A percentile compares a stretch with the other conserved stretches of the same genome.
These are phyloP conservation scores for Cabera pusaria DNA, from an alignment of 2,888 invertebrate genomes.

Conservation along the genomic window DNA sequence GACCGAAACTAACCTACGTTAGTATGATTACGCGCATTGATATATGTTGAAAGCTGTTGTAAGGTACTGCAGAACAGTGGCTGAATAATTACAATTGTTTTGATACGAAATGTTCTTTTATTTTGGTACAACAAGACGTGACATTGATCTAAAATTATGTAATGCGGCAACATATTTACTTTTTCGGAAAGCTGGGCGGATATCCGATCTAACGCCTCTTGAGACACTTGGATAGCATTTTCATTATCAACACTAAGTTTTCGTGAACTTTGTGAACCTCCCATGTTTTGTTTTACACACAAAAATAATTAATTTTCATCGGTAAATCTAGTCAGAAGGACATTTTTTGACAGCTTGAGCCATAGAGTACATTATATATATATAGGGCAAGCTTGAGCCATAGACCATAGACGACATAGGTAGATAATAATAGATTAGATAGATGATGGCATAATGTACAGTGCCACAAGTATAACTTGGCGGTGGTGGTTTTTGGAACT, in stretches of 20 bases:
- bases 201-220: slow-evolving; percentile 76
- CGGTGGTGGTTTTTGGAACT: no score
- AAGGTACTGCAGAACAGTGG: no score
- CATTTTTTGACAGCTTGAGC: slow-evolving; percentile 68
- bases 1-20: slow-evolving; percentile 8
- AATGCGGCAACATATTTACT: slow-evolving; percentile 72
- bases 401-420: no score
- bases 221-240: slow-evolving; percentile 76
- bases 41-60: no score
- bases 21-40: no score
- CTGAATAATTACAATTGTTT: slow-evolving; percentile 20
- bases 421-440: no score
- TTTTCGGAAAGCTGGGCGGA: slow-evolving; percentile 66
- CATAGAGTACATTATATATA: no score
- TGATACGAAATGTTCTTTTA: slow-evolving; percentile 22
- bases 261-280: slow-evolving; percentile 81
- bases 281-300: slow-evolving; percentile 66
- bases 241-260: slow-evolving; percentile 78
- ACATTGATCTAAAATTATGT: slow-evolving; percentile 80
- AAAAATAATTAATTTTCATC: slow-evolving; percentile 54
- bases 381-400: no score
- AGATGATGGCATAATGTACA: no score
- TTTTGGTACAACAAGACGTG: slow-evolving; percentile 45
- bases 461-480: no score
- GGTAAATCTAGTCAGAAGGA: slow-evolving; percentile 71